Evolutionary conservation across 2,888 invertebrate species (phyloP).

Genomic region (Morinoia aosen): DNA sequence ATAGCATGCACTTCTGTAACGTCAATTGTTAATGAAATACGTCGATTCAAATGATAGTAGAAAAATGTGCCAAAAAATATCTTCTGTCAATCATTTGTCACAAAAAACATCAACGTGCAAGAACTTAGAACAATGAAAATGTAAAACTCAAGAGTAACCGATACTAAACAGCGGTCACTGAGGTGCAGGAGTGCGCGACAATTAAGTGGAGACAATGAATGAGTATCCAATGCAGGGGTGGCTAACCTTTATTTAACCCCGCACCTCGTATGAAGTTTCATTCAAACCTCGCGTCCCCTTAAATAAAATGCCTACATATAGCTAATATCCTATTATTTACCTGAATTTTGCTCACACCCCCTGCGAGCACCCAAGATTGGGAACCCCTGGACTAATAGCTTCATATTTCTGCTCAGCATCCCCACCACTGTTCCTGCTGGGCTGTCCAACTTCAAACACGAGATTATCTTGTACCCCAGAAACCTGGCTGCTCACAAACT

Average conservation of each 20-base stretch:
- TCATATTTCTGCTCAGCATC: constrained; percentile 73
- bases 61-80: not conserved
- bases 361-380: too few relatives aligned
- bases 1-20: not conserved
- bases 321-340: too few relatives aligned
- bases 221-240: too few relatives aligned
- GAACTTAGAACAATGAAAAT: not conserved
- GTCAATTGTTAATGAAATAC: not conserved
- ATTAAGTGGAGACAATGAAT: too few relatives aligned
- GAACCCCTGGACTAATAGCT: not conserved
- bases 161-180: too few relatives aligned
- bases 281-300: too few relatives aligned
- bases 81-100: not conserved
- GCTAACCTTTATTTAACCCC: too few relatives aligned
- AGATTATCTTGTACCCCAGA: constrained; percentile 76
- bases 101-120: not conserved
- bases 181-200: too few relatives aligned
- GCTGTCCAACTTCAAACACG: constrained; percentile 80
- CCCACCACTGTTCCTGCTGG: constrained; percentile 82
- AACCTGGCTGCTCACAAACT: constrained; percentile 60
- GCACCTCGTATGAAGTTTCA: too few relatives aligned
- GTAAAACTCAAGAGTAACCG: not conserved
- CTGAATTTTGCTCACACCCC: too few relatives aligned
- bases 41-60: not conserved
- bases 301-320: too few relatives aligned